Conservation (phyloP, 2,888 invertebrate species). For the Drosophila paucipuncta region DNA sequence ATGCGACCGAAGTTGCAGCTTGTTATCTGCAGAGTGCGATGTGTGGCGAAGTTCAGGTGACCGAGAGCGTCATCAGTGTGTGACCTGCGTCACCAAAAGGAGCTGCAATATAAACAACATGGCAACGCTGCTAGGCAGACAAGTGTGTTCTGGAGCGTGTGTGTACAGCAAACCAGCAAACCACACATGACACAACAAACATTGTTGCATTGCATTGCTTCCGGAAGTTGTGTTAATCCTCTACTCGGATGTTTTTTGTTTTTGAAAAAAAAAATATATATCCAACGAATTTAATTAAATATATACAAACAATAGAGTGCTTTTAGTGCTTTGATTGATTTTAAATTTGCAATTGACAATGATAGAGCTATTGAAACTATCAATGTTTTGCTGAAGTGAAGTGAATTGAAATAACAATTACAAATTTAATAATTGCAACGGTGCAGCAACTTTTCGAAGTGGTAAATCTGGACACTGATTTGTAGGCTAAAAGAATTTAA, state of each 20-base stretch:
- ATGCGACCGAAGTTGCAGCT: conserved; percentile 3
- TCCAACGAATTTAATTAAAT: background rate
- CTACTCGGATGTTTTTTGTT: background rate
- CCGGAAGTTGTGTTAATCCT: background rate
- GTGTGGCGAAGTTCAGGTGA: background rate
- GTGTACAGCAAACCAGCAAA: background rate
- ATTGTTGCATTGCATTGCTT: background rate
- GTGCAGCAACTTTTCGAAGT: background rate
- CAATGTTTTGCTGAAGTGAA: background rate
- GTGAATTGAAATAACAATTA: background rate
- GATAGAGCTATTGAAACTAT: background rate
- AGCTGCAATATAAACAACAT: background rate
- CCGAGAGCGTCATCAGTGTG: background rate
- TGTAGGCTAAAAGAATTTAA: background rate
- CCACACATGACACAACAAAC: background rate
- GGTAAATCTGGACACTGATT: background rate
- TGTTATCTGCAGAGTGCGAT: background rate
- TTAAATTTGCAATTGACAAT: background rate
- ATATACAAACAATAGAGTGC: background rate
- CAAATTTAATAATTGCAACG: background rate
- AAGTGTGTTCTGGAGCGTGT: background rate
- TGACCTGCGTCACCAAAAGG: background rate
- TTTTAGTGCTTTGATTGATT: background rate
- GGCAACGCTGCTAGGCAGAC: background rate
- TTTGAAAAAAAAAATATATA: background rate